Base-by-base conservation (phyloP, 2,797 vertebrate genomes). In the Sebastes flavidus region DNA sequence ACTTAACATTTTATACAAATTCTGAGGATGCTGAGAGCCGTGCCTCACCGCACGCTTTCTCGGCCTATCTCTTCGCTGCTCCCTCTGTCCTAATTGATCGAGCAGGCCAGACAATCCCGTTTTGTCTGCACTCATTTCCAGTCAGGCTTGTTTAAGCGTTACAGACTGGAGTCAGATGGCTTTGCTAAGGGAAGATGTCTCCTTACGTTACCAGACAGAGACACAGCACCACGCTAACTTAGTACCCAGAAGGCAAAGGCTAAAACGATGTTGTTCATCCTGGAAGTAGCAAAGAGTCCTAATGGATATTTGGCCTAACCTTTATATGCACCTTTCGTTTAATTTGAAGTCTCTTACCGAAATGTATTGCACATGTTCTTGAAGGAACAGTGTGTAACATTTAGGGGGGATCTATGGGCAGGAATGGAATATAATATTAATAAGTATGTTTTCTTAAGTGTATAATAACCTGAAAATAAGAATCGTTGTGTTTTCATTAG, bases 111-210 rank as follows among this genome's bases (percentile, higher is more conserved):
- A 91, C 92, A 92, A 90, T 94, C 89, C 82, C 87, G 65, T 85
- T 88, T 85, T 86, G 91, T 88, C 94, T 90, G 88, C 87, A 79
- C 92, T 92, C 91, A 91, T 94, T 95, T 95, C 93, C 92, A 94
- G 93, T 91, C 92, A 95, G 89, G 89, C 91, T 91, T 91, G 91
- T 91, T 92, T 92, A 95, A 95, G 88, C 84, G 70, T 84, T 91
- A 87, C 82, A 86, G 87, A 92, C 91, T 93, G 93, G 89, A 94
- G 89, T 93, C 94, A 88, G 89, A 92, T 94, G 91, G 92, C 90
- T 91, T 90, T 72, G 74, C 87, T 75, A 72, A 87, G 86, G 84
- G 82, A 87, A 87, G 83, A 91, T 88, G 85, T 89, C 91, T 93
- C 89, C 87, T 88, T 77, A 74, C 85, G 89, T 89, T 88, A 89